These are phyloP conservation scores for Temnothorax curvispinosus DNA, from an alignment of 1,140 invertebrate species.

Conservation along the genomic window DNA sequence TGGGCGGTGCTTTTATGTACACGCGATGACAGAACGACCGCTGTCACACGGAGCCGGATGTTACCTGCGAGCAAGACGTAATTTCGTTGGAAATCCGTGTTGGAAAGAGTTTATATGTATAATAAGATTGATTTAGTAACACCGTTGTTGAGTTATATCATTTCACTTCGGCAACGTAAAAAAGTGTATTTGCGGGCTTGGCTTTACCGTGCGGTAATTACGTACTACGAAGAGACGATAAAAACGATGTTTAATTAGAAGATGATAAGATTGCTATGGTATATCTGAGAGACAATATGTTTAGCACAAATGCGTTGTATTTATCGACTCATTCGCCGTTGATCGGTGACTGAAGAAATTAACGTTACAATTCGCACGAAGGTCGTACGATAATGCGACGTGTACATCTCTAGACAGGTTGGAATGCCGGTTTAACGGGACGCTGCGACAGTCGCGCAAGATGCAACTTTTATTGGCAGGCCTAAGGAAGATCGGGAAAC, in stretches of 20 bases:
- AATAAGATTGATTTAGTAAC: not conserved
- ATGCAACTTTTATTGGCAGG: slow-evolving; percentile 61
- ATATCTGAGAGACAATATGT: not conserved
- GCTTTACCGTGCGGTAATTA: not conserved
- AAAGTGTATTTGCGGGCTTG: not conserved
- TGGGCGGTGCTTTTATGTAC: slow-evolving; percentile 9
- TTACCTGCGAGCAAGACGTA: slow-evolving; percentile 1
- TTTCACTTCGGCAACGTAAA: not conserved
- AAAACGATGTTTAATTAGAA: not conserved
- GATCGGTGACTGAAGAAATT: not conserved
- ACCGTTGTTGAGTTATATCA: not conserved
- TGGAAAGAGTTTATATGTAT: not conserved
- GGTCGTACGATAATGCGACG: slow-evolving; percentile 38
- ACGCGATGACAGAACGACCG: slow-evolving; percentile 43
- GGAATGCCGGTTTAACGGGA: slow-evolving; percentile 65
- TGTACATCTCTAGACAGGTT: slow-evolving; percentile 49
- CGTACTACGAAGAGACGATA: not conserved
- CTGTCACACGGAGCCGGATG: not conserved
- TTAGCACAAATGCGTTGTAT: not conserved
- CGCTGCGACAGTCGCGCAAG: not conserved
- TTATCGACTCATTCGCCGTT: slow-evolving; percentile 29
- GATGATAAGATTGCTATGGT: not conserved
- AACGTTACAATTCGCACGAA: slow-evolving; percentile 52
- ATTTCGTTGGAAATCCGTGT: not conserved
- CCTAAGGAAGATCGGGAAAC: slow-evolving; percentile 60